Percentiles rank a stretch among this genome's conserved stretches.
Conservation (phyloP, 1,140 invertebrate species). For the Drosophila pallidifrons region DNA sequence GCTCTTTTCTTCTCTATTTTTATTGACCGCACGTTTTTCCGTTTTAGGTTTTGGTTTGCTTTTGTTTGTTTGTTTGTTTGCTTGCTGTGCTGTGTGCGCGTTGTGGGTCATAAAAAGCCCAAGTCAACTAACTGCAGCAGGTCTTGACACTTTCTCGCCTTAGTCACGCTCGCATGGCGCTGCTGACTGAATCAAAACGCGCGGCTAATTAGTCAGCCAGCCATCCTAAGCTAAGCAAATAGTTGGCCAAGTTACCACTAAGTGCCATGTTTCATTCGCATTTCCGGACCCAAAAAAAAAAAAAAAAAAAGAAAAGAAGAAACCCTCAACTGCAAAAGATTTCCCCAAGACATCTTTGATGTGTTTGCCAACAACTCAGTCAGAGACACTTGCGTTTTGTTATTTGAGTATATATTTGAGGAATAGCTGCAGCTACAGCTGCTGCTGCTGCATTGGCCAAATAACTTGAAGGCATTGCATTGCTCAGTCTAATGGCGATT, state of each 20-base stretch:
- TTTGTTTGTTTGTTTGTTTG: slow-evolving; percentile 25
- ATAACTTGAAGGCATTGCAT: background rate
- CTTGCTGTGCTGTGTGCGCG: background rate
- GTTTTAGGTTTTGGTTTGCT: background rate
- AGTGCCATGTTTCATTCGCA: slow-evolving; percentile 14
- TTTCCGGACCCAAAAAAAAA: slow-evolving; percentile 15
- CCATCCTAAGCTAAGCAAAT: background rate
- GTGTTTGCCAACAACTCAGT: background rate
- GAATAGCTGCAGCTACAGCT: slow-evolving; percentile 1
- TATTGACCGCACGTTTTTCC: slow-evolving; percentile 22
- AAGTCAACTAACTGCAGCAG: slow-evolving; percentile 5
- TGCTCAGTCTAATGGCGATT: slow-evolving; percentile 1
- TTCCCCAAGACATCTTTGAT: background rate
- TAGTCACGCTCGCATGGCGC: slow-evolving; percentile 34
- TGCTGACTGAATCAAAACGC: slow-evolving; percentile 21
- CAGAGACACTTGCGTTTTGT: slow-evolving; percentile 3
- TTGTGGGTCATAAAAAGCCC: slow-evolving; percentile 51
- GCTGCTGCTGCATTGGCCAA: background rate
- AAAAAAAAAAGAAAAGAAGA: no score
- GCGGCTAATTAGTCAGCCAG: slow-evolving; percentile 36
- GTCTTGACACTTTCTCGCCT: slow-evolving; percentile 49
- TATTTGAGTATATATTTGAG: no score
- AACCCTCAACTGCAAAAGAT: no score
- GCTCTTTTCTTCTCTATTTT: slow-evolving; percentile 3
- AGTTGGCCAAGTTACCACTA: slow-evolving; percentile 1